Conservation (phyloP, 2,113 vertebrate species). For the Phalacrocorax brasilianus region DNA sequence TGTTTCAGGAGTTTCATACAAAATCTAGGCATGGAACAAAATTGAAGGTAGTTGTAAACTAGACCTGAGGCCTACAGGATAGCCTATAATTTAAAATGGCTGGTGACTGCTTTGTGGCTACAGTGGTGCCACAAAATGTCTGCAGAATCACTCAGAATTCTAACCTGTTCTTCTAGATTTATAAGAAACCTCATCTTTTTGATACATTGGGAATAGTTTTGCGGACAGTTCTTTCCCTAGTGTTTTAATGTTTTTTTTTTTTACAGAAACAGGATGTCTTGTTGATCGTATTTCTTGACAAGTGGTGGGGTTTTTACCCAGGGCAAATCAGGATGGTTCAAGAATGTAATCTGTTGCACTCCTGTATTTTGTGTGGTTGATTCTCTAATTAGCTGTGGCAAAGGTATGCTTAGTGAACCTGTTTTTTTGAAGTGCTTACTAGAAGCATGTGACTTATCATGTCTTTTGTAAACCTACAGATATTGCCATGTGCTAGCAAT, state of each 20-base stretch:
- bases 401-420: neutral
- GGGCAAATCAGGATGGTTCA: neutral
- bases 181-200: neutral
- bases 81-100: neutral
- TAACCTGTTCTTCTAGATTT: neutral
- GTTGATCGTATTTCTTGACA: neutral
- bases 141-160: neutral
- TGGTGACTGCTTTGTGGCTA: neutral
- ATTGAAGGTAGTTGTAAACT: neutral
- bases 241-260: neutral
- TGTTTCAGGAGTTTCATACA: neutral
- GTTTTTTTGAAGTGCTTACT: neutral
- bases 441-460: neutral
- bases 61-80: neutral
- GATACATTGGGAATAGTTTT: neutral
- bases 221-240: neutral
- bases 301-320: neutral
- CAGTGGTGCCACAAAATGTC: neutral
- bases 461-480: neutral
- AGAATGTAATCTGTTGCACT: neutral
- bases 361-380: neutral
- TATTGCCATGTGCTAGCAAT: neutral
- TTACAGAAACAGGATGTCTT: neutral
- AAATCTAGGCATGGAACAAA: neutral
- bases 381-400: neutral